Percentiles rank a stretch among this genome's conserved stretches.
These are phyloP conservation scores for Gracilinanus agilis DNA, from an alignment of 2,113 vertebrate species.

Conservation along the genomic window DNA sequence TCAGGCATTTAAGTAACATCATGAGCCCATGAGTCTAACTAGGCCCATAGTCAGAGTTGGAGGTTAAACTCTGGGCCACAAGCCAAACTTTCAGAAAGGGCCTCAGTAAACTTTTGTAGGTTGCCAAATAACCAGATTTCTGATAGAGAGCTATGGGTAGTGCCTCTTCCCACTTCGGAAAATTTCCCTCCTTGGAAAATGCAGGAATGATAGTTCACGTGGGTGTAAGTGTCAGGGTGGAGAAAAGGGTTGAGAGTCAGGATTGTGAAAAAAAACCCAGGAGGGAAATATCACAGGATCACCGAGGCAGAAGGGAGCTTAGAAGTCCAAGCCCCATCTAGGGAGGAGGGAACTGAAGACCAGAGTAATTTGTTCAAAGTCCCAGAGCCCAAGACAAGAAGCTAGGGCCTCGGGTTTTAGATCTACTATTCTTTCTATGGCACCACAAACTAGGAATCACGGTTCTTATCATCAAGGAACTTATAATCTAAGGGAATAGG, in stretches of 20 bases:
- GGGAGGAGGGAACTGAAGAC: neutral
- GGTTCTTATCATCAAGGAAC: neutral
- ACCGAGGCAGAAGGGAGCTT: neutral
- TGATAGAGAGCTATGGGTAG: neutral
- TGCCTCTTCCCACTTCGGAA: neutral
- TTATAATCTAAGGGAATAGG: neutral
- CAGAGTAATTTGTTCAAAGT: neutral
- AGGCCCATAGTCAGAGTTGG: neutral
- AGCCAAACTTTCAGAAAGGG: constrained; percentile 9
- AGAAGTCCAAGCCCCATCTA: neutral
- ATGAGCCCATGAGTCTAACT: constrained; percentile 9
- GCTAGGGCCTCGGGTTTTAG: neutral
- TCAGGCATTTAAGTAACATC: neutral
- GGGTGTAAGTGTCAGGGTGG: neutral
- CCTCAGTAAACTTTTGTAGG: neutral
- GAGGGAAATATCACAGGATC: neutral
- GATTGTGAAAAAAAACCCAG: neutral
- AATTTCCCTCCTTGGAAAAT: neutral
- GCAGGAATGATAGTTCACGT: neutral
- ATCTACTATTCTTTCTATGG: neutral
- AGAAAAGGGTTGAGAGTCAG: neutral
- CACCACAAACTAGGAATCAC: neutral
- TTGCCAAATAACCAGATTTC: neutral
- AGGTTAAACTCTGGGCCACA: neutral
- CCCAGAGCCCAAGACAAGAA: neutral